Conservation (phyloP, 2,113 vertebrate genomes). For the Galeopterus variegatus region DNA sequence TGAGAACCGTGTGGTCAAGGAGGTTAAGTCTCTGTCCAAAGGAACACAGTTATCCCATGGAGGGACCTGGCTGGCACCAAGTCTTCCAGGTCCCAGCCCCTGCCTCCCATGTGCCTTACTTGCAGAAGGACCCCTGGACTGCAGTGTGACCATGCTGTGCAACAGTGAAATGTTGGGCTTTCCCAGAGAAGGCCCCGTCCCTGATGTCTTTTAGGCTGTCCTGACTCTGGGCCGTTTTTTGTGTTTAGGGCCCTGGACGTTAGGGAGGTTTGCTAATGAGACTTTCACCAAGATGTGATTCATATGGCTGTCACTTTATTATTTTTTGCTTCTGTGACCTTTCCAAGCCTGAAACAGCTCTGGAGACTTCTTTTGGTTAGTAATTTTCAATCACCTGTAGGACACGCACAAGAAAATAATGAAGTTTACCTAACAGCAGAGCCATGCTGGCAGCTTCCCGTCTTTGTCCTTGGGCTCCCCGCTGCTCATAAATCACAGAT, state of each 20-base stretch:
- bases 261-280: not conserved
- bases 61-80: not conserved
- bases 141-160: not conserved
- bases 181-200: not conserved
- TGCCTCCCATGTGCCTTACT: not conserved
- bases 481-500: not conserved
- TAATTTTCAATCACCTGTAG: constrained; percentile 82
- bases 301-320: constrained; percentile 59
- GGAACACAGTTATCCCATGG: not conserved
- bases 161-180: not conserved
- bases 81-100: not conserved
- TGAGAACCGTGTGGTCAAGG: not conserved
- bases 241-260: not conserved
- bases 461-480: fast-evolving
- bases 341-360: not conserved
- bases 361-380: constrained; percentile 55
- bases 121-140: not conserved
- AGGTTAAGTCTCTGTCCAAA: not conserved
- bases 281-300: not conserved
- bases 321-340: not conserved
- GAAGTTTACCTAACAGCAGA: not conserved
- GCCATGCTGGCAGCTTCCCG: not conserved
- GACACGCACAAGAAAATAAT: constrained; percentile 5
- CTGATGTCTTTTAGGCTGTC: not conserved
- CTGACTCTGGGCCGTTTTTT: not conserved